These are phyloP conservation scores for Dasypogon diadema DNA, from an alignment of 2,888 invertebrate species.

Conservation along the genomic window DNA sequence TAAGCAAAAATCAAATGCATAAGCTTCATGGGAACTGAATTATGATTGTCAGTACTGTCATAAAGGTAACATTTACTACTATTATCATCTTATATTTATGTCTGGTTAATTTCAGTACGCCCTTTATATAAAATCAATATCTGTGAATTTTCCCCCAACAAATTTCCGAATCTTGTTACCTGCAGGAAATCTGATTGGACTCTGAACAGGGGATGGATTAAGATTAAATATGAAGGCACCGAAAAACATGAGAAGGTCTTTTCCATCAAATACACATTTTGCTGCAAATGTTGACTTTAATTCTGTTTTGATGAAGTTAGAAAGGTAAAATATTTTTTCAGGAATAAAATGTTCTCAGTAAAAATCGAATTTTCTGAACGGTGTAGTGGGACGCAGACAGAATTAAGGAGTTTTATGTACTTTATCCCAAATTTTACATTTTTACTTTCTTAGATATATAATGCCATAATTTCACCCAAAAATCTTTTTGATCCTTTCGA, in stretches of 20 bases:
- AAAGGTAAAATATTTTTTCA: not conserved
- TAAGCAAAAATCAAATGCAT: no score
- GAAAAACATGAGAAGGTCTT: not conserved
- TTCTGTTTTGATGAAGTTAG: conserved; percentile 11
- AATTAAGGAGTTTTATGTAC: no score
- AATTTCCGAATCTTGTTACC: conserved; percentile 34
- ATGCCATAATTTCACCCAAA: no score
- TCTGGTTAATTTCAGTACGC: conserved; percentile 12
- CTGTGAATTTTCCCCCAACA: conserved; percentile 28
- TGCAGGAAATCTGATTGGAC: conserved; percentile 35
- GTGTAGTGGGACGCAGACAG: no score
- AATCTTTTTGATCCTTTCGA: no score
- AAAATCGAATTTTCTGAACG: not conserved
- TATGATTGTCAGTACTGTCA: no score
- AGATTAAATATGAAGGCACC: conserved; percentile 39
- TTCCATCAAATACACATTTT: conserved; percentile 23
- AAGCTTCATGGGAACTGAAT: no score
- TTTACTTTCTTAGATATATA: no score
- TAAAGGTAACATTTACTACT: not conserved
- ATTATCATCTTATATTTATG: conserved; percentile 28
- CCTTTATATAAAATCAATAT: conserved; percentile 22
- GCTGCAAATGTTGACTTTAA: conserved; percentile 24
- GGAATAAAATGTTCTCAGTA: not conserved
- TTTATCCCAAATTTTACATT: no score
- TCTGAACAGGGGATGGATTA: not conserved